These are phyloP conservation scores for Tribolium castaneum DNA, from an alignment of 1,140 invertebrate species.

Conservation along the genomic window DNA sequence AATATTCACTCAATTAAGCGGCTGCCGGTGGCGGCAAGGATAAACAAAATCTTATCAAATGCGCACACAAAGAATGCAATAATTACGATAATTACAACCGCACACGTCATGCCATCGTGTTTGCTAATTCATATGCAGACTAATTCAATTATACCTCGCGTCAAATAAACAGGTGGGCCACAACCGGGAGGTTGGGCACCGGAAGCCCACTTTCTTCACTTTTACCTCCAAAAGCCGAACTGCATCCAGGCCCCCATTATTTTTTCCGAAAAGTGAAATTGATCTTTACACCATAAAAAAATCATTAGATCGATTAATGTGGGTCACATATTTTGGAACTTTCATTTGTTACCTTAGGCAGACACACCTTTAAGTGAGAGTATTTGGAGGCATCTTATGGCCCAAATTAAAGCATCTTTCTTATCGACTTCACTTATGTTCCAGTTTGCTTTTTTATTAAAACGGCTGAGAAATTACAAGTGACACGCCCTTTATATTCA, in stretches of 20 bases:
- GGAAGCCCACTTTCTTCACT: too few relatives aligned
- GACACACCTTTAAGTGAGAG: conserved; percentile 26
- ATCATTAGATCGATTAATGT: conserved; percentile 11
- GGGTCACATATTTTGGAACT: conserved; percentile 24
- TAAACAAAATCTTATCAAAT: conserved; percentile 1
- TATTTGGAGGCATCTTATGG: conserved; percentile 20
- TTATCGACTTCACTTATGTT: neutral
- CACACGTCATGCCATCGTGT: neutral
- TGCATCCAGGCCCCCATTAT: too few relatives aligned
- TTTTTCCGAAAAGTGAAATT: conserved; percentile 19
- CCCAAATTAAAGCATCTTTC: conserved; percentile 32
- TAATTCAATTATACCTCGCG: neutral
- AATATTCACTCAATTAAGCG: conserved; percentile 13
- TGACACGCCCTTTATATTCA: conserved; percentile 14
- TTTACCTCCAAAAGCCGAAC: too few relatives aligned
- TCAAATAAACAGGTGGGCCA: too few relatives aligned
- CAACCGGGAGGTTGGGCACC: too few relatives aligned
- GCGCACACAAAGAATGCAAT: neutral
- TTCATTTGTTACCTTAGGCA: conserved; percentile 23
- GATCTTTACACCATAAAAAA: neutral
- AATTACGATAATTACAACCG: neutral
- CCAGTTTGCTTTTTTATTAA: neutral
- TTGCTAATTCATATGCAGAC: conserved; percentile 1
- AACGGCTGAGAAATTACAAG: neutral
- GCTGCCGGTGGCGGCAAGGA: neutral